Evolutionary conservation across 2,888 invertebrate species (phyloP), one percentile per base, ranked within the genome.

Genomic region (Brachycybe producta): DNA sequence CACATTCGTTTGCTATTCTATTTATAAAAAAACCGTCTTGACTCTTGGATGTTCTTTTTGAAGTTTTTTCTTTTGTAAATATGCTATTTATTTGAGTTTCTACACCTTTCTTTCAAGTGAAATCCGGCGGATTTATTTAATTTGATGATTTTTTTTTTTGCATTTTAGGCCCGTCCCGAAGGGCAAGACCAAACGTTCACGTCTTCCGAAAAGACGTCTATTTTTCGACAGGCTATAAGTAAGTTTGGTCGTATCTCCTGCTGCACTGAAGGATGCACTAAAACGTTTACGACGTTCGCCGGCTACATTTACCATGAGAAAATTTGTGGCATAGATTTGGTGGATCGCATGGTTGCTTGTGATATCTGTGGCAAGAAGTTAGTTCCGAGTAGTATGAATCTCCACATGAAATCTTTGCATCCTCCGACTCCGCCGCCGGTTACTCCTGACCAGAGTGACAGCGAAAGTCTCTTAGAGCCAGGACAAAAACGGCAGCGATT

Each of bases 321-420:
- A 26, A 26, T 28, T 28, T 48, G 48, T 28, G 48, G 47, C 13
- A 23, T 30, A 17, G 38, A 38, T 8, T 35, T 47, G 19, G 36
- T 15, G 15, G 8, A 36, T 11, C 36, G 36, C 5, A 4, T 49
- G 8, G 23, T 49, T 19, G n/a, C 27, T 4, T 52, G 52, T 24
- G 38, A 49, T 15, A 17, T 49, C 3, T 52, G 52, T 30, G 52
- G 52, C 15, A 48, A 44, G 44, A 43, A 24, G 26, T 23, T 52
- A n/a, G 38, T 42, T 24, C 44, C 44, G 34, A 38, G 17, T 17
- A 52, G 52, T 19, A 13, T 52, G 15, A 39, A 38, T 23, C 8
- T 49, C 15, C 52, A 52, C 48, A 42, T 28, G 32, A 48, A 44
- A 49, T 15, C 30, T n/a, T 26, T 39, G 32, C 52, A 52, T 42